Base-by-base conservation (phyloP, 1,140 invertebrate species). In the Lanistes nyassanus region DNA sequence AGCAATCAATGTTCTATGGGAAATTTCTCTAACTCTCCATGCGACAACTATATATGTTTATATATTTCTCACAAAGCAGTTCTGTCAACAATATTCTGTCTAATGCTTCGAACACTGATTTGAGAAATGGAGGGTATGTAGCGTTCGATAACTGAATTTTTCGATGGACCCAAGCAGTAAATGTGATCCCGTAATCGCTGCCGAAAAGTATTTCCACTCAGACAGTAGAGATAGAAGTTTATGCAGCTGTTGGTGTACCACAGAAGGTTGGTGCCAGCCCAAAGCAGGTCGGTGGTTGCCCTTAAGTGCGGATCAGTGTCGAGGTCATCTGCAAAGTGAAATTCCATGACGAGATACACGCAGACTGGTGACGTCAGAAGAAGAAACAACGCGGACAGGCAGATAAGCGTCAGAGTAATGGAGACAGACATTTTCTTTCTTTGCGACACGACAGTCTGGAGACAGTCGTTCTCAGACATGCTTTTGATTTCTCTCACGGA, bases 171-270 rank as follows among this genome's bases (percentile, higher is more conserved):
- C 13, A 13, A 13, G 34, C 67, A 69, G 26, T 51, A 53, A 13
- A 69, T 5, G 55, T 29, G 34, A 11, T 31, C 37, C 37, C 7
- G 26, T 2, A 78, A 53, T 34, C 65, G 72, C 6, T 70, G 29
- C 21, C 77, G 39, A 62, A 78, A 78, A 36, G 64, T 75, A 9
- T 60, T 36, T 0, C 77, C 77, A 7, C 42, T 78, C 13, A 78
- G 56, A n/a, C 67, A 76, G 77, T 78, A 78, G 11, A 78, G 53
- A 39, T 78, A 78, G 34, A 78, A 78, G 62, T 78, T 75, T 58
- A 78, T 58, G 37, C 73, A 64, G 69, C 74, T 78, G 62, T 75
- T 78, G 47, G 73, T 47, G 69, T 78, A 78, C 77, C 74, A 75
- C 3, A 67, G 23, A 3, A 75, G 56, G 42, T 73, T 78, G 67